These are phyloP conservation scores for Alca torda DNA, from an alignment of 2,797 vertebrate species.

Conservation along the genomic window DNA sequence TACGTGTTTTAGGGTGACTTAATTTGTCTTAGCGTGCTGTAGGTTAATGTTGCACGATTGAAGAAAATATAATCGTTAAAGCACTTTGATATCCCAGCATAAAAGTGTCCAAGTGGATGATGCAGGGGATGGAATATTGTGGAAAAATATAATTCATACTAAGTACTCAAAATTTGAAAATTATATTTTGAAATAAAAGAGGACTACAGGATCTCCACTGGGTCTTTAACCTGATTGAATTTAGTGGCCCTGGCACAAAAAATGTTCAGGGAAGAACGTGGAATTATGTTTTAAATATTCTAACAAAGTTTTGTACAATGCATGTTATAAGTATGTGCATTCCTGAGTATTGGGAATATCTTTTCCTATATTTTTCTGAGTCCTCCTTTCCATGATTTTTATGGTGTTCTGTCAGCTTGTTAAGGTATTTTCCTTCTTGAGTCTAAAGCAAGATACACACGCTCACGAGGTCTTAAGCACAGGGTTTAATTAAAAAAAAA, in stretches of 20 bases:
- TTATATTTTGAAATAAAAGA: background rate
- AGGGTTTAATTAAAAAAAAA: background rate
- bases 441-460: background rate
- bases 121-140: background rate
- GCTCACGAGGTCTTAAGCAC: background rate
- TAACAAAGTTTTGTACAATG: background rate
- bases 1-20: background rate
- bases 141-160: background rate
- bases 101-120: fast-evolving
- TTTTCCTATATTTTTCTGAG: background rate
- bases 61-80: background rate
- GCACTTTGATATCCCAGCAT: fast-evolving
- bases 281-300: background rate
- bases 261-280: background rate
- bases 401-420: background rate
- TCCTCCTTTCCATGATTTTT: background rate
- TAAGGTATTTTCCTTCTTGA: background rate
- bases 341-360: background rate
- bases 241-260: background rate
- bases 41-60: background rate
- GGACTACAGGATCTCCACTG: background rate
- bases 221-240: background rate
- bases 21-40: background rate
- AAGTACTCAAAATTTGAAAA: background rate
- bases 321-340: background rate